These are phyloP conservation scores for Thereva unica DNA, from an alignment of 2,888 invertebrate species.

Conservation along the genomic window DNA sequence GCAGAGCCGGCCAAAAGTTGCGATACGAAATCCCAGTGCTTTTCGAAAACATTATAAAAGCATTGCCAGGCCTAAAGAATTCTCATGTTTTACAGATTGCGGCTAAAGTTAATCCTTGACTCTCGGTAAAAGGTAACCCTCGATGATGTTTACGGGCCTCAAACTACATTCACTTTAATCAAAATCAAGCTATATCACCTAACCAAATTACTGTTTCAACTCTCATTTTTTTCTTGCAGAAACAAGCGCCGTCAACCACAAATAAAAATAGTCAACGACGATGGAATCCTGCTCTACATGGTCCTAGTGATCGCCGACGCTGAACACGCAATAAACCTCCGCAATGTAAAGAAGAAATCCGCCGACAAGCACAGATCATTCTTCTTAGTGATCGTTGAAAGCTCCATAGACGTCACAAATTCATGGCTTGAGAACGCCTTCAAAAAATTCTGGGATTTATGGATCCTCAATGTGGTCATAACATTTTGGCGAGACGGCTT, in stretches of 20 bases:
- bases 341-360: conserved; percentile 51
- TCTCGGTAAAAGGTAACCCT: too few relatives aligned
- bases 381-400: conserved; percentile 50
- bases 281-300: conserved; percentile 53
- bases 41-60: too few relatives aligned
- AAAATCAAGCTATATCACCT: too few relatives aligned
- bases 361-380: conserved; percentile 52
- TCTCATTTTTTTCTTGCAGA: conserved; percentile 43
- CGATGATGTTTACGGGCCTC: too few relatives aligned
- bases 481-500: conserved; percentile 52
- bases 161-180: too few relatives aligned
- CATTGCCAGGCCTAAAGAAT: too few relatives aligned
- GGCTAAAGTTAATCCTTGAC: too few relatives aligned
- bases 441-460: conserved; percentile 60
- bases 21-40: too few relatives aligned
- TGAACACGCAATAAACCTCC: conserved; percentile 48
- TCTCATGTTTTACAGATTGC: too few relatives aligned
- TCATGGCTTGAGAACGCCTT: conserved; percentile 59
- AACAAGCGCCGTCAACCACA: conserved; percentile 44
- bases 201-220: too few relatives aligned
- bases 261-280: conserved; percentile 48
- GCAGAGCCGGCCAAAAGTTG: too few relatives aligned
- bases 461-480: conserved; percentile 60
- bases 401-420: conserved; percentile 42
- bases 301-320: conserved; percentile 51